Conservation (phyloP, 2,888 invertebrate genomes). For the Ferrisia virgata region DNA sequence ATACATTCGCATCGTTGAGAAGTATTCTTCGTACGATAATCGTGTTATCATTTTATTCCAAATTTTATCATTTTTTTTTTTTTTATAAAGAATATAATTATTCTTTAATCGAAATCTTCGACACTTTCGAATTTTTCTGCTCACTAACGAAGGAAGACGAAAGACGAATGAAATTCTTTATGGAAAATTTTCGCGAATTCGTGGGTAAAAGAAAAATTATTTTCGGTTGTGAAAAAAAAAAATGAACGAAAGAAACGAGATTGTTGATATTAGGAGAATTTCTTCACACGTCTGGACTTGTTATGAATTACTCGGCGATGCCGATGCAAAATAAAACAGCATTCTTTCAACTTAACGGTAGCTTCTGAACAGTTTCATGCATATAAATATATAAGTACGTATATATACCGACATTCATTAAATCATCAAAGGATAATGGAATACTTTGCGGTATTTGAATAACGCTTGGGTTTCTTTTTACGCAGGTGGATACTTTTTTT, state of each 20-base stretch:
- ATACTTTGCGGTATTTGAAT: constrained; percentile 1
- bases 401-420: constrained; percentile 7
- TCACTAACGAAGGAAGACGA: neutral
- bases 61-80: too few species aligned
- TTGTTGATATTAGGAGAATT: neutral
- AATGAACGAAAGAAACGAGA: neutral
- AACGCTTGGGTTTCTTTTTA: neutral
- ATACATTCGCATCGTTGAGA: too few species aligned
- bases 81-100: too few species aligned
- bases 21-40: too few species aligned
- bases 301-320: constrained; percentile 25
- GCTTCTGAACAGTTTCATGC: constrained; percentile 8
- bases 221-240: neutral
- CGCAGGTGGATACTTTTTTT: neutral
- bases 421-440: constrained; percentile 12
- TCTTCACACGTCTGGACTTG: constrained; percentile 21
- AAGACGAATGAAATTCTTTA: neutral
- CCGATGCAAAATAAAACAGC: constrained; percentile 13
- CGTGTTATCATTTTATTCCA: too few species aligned
- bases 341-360: constrained; percentile 27
- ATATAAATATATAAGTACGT: neutral
- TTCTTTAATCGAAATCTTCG: too few species aligned
- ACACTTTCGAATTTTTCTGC: neutral
- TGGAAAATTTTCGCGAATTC: neutral
- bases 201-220: neutral